These are phyloP conservation scores for Xenopus petersii DNA, from an alignment of 2,797 vertebrate species.

Conservation along the genomic window DNA sequence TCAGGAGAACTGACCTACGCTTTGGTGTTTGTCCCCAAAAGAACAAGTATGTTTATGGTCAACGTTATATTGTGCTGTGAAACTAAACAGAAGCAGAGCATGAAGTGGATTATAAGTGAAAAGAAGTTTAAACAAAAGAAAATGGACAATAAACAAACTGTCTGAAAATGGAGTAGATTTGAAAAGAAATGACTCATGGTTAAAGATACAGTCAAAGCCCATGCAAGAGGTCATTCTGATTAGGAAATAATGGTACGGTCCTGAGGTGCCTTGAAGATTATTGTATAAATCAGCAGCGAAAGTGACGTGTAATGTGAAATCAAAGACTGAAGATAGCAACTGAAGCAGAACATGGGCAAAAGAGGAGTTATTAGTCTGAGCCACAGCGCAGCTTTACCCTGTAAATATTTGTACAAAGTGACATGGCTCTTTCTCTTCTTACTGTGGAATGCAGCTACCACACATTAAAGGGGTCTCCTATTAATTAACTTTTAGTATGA, in stretches of 20 bases:
- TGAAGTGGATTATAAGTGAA: too few species aligned
- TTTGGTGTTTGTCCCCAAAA: too few species aligned
- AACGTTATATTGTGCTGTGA: too few species aligned
- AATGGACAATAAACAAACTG: too few species aligned
- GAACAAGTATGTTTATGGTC: too few species aligned
- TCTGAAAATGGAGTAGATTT: too few species aligned
- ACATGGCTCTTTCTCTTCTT: neutral
- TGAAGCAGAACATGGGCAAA: slow-evolving; percentile 5
- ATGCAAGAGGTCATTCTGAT: neutral
- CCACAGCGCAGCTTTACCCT: neutral
- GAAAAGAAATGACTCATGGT: neutral
- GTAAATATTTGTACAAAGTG: neutral
- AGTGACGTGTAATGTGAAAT: neutral
- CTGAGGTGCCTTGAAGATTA: neutral
- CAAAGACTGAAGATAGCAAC: neutral
- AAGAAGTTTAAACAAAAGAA: too few species aligned
- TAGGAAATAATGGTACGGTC: neutral
- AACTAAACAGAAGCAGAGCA: too few species aligned
- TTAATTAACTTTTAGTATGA: too few species aligned
- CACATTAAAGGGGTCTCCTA: too few species aligned
- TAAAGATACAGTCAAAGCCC: neutral
- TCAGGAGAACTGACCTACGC: too few species aligned
- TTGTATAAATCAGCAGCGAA: slow-evolving; percentile 1
- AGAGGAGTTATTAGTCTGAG: slow-evolving; percentile 9
- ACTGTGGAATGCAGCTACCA: too few species aligned